Evolutionary conservation across 2,888 invertebrate genomes (phyloP).

Genomic region (Apoda limacodes): DNA sequence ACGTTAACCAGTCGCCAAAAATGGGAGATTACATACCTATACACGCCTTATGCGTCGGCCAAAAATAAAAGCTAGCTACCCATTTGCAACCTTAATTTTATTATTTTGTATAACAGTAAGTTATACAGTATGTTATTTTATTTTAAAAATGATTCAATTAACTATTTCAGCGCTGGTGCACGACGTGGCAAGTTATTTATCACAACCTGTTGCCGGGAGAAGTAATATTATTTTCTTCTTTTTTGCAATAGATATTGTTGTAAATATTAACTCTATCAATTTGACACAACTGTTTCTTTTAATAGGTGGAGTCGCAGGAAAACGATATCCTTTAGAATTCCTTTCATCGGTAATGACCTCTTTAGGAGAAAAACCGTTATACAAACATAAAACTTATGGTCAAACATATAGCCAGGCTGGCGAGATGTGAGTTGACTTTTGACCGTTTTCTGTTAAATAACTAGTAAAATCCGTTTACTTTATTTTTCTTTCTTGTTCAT

Average conservation of each 20-base stretch:
- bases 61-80: too few relatives aligned
- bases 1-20: too few relatives aligned
- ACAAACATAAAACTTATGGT: constrained; percentile 34
- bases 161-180: constrained; percentile 31
- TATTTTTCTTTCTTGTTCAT: constrained; percentile 1
- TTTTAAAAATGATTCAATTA: constrained; percentile 1
- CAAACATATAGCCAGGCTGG: constrained; percentile 39
- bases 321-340: constrained; percentile 34
- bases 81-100: too few relatives aligned
- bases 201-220: constrained; percentile 38
- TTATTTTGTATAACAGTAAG: too few relatives aligned
- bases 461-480: constrained; percentile 1
- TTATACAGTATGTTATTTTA: too few relatives aligned
- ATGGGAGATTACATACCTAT: too few relatives aligned
- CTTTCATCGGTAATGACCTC: constrained; percentile 33
- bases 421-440: constrained; percentile 29
- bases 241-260: neutral
- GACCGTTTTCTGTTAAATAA: neutral
- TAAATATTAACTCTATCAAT: neutral
- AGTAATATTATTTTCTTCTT: constrained; percentile 30
- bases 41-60: too few relatives aligned
- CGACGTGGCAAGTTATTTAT: constrained; percentile 37
- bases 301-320: constrained; percentile 42
- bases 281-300: too few relatives aligned
- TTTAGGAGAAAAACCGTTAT: constrained; percentile 32